A percentile compares a stretch with the other conserved stretches of the same genome.
Conservation (phyloP, 2,888 invertebrate genomes). For the Geotrupes spiniger region DNA sequence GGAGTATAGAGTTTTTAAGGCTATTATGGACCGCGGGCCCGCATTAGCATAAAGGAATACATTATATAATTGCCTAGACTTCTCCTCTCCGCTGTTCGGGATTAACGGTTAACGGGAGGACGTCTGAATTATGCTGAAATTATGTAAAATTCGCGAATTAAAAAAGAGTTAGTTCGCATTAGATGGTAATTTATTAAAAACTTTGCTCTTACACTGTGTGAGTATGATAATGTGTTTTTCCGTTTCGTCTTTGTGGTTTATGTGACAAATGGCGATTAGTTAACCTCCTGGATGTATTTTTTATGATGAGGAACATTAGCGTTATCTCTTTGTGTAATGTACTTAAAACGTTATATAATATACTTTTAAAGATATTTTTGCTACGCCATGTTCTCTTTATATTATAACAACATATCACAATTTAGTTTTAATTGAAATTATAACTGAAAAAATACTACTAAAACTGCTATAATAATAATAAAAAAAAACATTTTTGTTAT, state of each 20-base stretch:
- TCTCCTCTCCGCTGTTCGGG: slow-evolving; percentile 1
- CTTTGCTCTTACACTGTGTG: slow-evolving; percentile 20
- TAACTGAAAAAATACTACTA: too few relatives aligned
- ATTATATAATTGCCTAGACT: slow-evolving; percentile 45
- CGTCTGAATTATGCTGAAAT: slow-evolving; percentile 23
- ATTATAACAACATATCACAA: too few relatives aligned
- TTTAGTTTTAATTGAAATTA: too few relatives aligned
- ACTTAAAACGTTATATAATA: too few relatives aligned
- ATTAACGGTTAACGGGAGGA: slow-evolving; percentile 5
- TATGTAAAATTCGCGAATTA: slow-evolving; percentile 26
- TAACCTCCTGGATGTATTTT: slow-evolving; percentile 5
- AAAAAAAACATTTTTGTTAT: too few relatives aligned
- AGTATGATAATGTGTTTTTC: too few relatives aligned
- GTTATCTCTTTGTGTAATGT: too few relatives aligned
- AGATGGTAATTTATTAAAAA: slow-evolving; percentile 28
- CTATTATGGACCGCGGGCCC: slow-evolving; percentile 47
- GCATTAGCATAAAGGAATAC: slow-evolving; percentile 52
- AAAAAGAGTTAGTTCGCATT: slow-evolving; percentile 27
- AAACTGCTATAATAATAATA: too few relatives aligned
- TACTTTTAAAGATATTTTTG: too few relatives aligned
- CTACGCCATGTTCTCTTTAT: too few relatives aligned
- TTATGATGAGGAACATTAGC: not conserved
- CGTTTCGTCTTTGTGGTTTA: slow-evolving; percentile 10
- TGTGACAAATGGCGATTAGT: not conserved
- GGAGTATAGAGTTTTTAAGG: slow-evolving; percentile 50